Evolutionary conservation across 1,140 invertebrate species (phyloP), one percentile per base, ranked within the genome.

Genomic region (Neodiprion virginianus): DNA sequence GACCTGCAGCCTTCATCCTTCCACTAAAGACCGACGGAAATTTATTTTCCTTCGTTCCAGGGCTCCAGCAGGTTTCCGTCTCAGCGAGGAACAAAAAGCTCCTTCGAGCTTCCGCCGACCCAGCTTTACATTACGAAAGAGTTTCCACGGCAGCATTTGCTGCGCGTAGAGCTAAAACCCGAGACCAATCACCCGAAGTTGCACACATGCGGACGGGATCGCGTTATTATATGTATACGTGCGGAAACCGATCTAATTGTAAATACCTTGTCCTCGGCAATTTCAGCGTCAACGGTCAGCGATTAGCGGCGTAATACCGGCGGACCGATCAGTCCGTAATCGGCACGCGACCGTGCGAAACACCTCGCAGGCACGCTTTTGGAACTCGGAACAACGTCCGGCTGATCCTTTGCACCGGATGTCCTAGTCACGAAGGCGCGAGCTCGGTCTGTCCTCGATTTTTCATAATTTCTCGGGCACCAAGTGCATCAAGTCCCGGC

Each of bases 41-140:
- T 61, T 61, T 61, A 61, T 61, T 61, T 61, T 61, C 53, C 53
- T 8, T 61, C 53, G 53, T 61, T 61, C 53, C 53, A 12, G 53
- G 53, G 4, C 53, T 7, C 53, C 2, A 14, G 11, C 53, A 61
- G 4, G 53, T 61, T 40, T 1, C 53, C n/a, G 53, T 8, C 53
- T 61, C 11, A 4, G 8, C 8, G 11, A 61, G 53, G 53, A 61
- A 61, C 53, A 61, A 61, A 8, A 61, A 61, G 53, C 53, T 61
- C 53, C 11, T 17, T 14, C 53, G 8, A 61, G 53, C 53, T 61
- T 61, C 53, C 53, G 8, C 53, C 53, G 53, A 61, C 53, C 11
- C 53, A 61, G 14, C 53, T 61, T 61, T 61, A 61, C 53, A 14
- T 61, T 17, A 61, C 8, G 53, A 61, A 61, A 61, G 53, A 61